Evolutionary conservation across 2,113 vertebrate genomes (phyloP), one percentile per base, ranked within the genome.

Genomic region (Danionella cerebrum): DNA sequence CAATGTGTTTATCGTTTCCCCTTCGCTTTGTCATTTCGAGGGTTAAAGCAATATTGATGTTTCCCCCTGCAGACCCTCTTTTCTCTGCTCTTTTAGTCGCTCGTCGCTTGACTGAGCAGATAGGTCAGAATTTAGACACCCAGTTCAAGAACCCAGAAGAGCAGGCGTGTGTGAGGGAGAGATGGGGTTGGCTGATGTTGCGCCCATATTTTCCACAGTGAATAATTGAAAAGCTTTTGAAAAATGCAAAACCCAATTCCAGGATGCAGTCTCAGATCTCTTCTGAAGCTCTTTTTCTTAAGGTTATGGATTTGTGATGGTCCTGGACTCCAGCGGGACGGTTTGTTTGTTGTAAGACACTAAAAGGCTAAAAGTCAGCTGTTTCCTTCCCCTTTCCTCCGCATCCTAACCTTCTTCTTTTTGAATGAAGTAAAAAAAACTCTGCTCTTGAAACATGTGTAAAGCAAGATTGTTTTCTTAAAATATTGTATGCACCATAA

Each of bases 221-320:
- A 87, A 89, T 87, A 84, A 89, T 86, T 85, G 76, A 88, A 78
- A 75, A 63, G 73, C 58, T 70, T 70, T 80, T 87, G 55, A 83
- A 84, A 84, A 80, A 84, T 82, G 78, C 80, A 85, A 53, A 63
- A 76, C 65, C 68, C 72, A 76, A 77, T 80, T 72, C 70, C 70
- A 73, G 73, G 75, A 74, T 38, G 66, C 57, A 64, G 77, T 83
- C 80, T 77, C 67, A 14, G 59, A 48, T 60, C 67, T 69, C 31
- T 54, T 2, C 71, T 74, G 74, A 41, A 52, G 52, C 51, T 75
- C 75, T 67, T 80, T n/a, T 82, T 80, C 78, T 77, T 48, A 12
- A 18, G 65, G 79, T 75, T 60, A 72, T 78, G 79, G 79, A 85
- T 84, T 81, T 81, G 59, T 12, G 9, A 67, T 45, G 21, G 65